Conservation (phyloP, 2,797 vertebrate species). For the Acrossocheilus wenchowensis region DNA sequence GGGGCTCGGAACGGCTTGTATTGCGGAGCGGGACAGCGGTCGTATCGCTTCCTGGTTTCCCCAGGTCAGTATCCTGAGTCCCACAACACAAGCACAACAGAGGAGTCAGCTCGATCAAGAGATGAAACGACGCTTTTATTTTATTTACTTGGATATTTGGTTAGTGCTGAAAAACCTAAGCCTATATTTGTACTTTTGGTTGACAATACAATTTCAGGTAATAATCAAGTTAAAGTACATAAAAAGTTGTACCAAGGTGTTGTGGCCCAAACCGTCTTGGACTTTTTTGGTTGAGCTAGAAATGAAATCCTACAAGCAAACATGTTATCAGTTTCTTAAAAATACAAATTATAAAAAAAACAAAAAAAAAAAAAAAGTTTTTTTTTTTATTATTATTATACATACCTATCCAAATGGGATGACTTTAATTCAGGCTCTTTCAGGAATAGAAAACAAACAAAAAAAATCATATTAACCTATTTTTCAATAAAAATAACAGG, state of each 20-base stretch:
- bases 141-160: not conserved
- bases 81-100: not conserved
- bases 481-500: not conserved
- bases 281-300: constrained; percentile 73
- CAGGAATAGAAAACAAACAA: not conserved
- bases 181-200: not conserved
- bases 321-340: not conserved
- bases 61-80: constrained; percentile 73
- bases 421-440: constrained; percentile 60
- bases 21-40: constrained; percentile 58
- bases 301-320: constrained; percentile 69
- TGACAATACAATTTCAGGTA: not conserved
- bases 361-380: accelerated
- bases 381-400: not conserved
- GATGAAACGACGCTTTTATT: not conserved
- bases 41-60: constrained; percentile 78
- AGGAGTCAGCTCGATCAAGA: constrained; percentile 9
- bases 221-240: not conserved
- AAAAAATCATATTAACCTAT: constrained; percentile 6
- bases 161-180: not conserved
- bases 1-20: constrained; percentile 65
- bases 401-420: constrained; percentile 69
- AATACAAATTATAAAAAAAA: not conserved
- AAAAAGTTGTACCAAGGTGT: constrained; percentile 70
- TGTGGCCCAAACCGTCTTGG: constrained; percentile 72